These are phyloP conservation scores for Triops longicaudatus DNA, from an alignment of 1,140 invertebrate species.

Conservation along the genomic window DNA sequence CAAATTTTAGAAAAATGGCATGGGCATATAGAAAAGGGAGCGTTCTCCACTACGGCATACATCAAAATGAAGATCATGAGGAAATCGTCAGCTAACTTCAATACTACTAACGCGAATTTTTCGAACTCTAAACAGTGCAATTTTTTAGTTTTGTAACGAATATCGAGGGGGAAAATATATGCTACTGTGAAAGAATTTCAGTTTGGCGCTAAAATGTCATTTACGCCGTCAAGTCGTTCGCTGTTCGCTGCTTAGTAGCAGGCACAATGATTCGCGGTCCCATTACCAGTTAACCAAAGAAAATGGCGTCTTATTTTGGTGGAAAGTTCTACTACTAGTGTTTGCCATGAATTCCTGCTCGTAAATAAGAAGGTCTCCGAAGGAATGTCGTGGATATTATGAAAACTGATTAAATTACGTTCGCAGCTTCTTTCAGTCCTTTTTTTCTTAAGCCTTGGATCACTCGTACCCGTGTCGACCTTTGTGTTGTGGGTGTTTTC, in stretches of 20 bases:
- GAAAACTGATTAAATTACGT: too few species aligned
- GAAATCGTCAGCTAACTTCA: background rate
- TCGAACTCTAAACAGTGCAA: background rate
- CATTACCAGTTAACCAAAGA: background rate
- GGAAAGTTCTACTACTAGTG: background rate
- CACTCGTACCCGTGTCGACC: background rate
- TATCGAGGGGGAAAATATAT: background rate
- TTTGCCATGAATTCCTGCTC: background rate
- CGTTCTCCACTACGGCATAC: constrained; percentile 30
- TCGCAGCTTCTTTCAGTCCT: too few species aligned
- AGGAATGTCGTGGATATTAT: background rate
- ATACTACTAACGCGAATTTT: too few species aligned
- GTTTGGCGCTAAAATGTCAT: background rate
- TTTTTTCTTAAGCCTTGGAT: too few species aligned
- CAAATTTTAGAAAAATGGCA: constrained; percentile 59
- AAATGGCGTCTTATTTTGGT: constrained; percentile 15
- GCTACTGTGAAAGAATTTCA: background rate
- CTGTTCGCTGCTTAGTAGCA: background rate
- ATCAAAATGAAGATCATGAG: constrained; percentile 7
- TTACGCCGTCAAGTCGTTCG: background rate
- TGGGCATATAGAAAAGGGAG: constrained; percentile 61
- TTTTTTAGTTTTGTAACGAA: background rate
- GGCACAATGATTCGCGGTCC: background rate
- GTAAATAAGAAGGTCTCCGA: background rate
- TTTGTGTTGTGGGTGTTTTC: constrained; percentile 12